phyloP scores from a whole-genome alignment of 2,888 invertebrate species.

The Serripes groenlandicus region DNA sequence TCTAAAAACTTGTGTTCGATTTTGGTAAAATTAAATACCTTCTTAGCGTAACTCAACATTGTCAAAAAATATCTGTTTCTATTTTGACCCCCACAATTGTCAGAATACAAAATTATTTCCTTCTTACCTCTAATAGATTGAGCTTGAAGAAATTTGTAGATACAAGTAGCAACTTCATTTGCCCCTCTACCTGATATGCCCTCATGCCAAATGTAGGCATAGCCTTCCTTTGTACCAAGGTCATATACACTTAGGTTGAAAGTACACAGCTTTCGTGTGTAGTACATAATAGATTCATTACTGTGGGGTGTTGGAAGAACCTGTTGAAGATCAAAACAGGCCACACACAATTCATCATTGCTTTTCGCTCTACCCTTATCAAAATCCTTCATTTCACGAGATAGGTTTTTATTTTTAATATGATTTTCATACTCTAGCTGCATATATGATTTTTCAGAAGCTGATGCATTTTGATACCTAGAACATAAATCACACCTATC shows the following conservation, averaged over 20 bases:
- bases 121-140: constrained; percentile 17
- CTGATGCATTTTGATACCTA: constrained; percentile 12
- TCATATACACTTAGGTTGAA: constrained; percentile 54
- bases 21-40: constrained; percentile 26
- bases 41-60: constrained; percentile 36
- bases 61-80: constrained; percentile 41
- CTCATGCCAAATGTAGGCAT: constrained; percentile 47
- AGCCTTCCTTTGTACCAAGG: constrained; percentile 29
- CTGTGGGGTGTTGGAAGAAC: constrained; percentile 44
- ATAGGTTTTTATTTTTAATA: constrained; percentile 34
- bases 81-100: constrained; percentile 47
- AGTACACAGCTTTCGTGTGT: constrained; percentile 48
- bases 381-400: constrained; percentile 20
- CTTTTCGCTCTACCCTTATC: constrained; percentile 24
- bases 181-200: constrained; percentile 37
- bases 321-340: constrained; percentile 51
- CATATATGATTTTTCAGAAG: constrained; percentile 14
- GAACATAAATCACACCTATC: constrained; percentile 44
- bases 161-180: constrained; percentile 52
- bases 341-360: constrained; percentile 11
- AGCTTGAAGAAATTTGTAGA: constrained; percentile 20
- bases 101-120: constrained; percentile 42
- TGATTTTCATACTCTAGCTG: constrained; percentile 7
- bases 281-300: constrained; percentile 36
- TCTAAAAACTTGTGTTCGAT: constrained; percentile 10